Conservation (phyloP, 2,113 vertebrate species). For the Xiphophorus couchianus region DNA sequence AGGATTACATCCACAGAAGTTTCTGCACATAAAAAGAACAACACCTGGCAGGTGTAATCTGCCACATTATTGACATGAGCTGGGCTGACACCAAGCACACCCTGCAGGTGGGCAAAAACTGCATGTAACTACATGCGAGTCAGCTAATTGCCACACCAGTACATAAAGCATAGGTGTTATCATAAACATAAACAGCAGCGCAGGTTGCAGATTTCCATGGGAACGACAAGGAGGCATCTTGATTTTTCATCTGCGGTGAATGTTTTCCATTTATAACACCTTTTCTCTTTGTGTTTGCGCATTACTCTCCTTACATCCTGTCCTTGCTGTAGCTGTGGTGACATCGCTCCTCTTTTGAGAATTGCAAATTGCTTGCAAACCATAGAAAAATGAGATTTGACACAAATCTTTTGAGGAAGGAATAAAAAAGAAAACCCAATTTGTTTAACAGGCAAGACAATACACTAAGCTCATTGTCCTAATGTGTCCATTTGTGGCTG, state of each 20-base stretch:
- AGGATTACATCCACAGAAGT: slow-evolving; percentile 76
- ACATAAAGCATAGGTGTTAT: slow-evolving; percentile 24
- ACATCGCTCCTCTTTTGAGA: slow-evolving; percentile 6
- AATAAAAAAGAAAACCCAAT: slow-evolving; percentile 15
- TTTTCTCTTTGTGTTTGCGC: slow-evolving; percentile 11
- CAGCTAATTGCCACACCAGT: slow-evolving; percentile 48
- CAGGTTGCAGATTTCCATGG: slow-evolving; percentile 21
- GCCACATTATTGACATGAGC: slow-evolving; percentile 63
- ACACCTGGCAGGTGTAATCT: slow-evolving; percentile 75
- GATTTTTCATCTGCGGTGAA: slow-evolving; percentile 29
- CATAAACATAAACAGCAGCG: slow-evolving; percentile 30
- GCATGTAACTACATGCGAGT: slow-evolving; percentile 34
- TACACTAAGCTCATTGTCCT: slow-evolving; percentile 1
- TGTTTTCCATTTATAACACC: slow-evolving; percentile 28
- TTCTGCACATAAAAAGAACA: slow-evolving; percentile 58
- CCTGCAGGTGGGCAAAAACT: slow-evolving; percentile 37
- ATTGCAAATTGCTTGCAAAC: slow-evolving; percentile 32
- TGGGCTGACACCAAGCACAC: slow-evolving; percentile 25
- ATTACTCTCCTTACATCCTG: slow-evolving; percentile 16
- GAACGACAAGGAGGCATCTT: slow-evolving; percentile 19
- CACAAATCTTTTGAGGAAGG: slow-evolving; percentile 5
- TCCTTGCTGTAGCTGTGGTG: slow-evolving; percentile 5
- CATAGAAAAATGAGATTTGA: slow-evolving; percentile 14
- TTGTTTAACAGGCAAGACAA: neutral
- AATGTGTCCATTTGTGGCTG: slow-evolving; percentile 18